Conservation (phyloP, 2,113 vertebrate species). For the Myxocyprinus asiaticus region DNA sequence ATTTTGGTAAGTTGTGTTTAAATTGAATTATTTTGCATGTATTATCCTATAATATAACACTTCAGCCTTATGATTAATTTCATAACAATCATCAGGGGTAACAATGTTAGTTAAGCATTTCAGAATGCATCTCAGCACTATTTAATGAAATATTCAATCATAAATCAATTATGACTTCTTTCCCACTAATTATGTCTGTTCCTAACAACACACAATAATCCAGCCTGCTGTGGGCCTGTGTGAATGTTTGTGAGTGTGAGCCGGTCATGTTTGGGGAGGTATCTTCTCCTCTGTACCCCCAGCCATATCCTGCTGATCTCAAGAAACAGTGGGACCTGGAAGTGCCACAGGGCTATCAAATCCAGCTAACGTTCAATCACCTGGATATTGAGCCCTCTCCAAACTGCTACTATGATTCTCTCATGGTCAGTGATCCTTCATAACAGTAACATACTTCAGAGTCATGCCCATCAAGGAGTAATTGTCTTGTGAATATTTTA, state of each 20-base stretch:
- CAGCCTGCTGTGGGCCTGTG: constrained; percentile 66
- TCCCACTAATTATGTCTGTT: not conserved
- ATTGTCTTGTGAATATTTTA: too few species aligned
- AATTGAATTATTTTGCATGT: too few species aligned
- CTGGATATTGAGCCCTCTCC: constrained; percentile 87
- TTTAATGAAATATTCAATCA: too few species aligned
- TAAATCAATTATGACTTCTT: too few species aligned
- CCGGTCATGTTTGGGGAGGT: constrained; percentile 74
- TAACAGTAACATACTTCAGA: too few species aligned
- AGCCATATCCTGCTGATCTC: constrained; percentile 80
- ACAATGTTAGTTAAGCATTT: too few species aligned
- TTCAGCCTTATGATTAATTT: not conserved
- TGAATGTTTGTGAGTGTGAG: constrained; percentile 59
- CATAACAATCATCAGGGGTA: too few species aligned
- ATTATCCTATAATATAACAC: too few species aligned
- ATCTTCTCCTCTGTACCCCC: constrained; percentile 82
- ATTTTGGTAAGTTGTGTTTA: constrained; percentile 49
- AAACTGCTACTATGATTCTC: constrained; percentile 84
- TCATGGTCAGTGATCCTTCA: constrained; percentile 77
- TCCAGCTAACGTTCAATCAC: constrained; percentile 83
- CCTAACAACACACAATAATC: not conserved
- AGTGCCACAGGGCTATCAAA: constrained; percentile 80
- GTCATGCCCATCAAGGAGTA: too few species aligned
- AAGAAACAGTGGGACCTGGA: constrained; percentile 76
- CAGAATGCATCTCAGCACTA: too few species aligned